phyloP scores from a whole-genome alignment of 2,888 invertebrate species.

The Desoria tigrina region DNA sequence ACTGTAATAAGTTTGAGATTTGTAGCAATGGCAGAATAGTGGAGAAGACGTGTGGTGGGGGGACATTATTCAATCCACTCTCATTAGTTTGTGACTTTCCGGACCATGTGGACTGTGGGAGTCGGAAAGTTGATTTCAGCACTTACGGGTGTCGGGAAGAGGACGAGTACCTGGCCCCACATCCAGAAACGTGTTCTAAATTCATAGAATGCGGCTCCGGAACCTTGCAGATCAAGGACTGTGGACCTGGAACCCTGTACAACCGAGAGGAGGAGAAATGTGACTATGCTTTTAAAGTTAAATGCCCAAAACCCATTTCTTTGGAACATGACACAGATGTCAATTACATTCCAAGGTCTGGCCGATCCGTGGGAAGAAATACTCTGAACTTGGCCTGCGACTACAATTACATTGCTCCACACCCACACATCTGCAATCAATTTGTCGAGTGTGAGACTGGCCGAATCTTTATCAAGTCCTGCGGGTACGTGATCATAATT shows the following conservation, averaged over 20 bases:
- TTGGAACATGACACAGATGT: conserved; percentile 48
- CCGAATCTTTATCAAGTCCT: conserved; percentile 43
- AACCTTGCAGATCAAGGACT: conserved; percentile 42
- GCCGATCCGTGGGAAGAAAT: neutral
- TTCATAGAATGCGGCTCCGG: conserved; percentile 51
- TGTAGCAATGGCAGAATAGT: conserved; percentile 35
- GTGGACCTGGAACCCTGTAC: conserved; percentile 43
- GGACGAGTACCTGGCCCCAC: conserved; percentile 40
- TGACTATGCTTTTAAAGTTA: conserved; percentile 38
- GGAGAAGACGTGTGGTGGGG: conserved; percentile 37
- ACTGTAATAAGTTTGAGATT: conserved; percentile 46
- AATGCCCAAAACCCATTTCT: conserved; percentile 45
- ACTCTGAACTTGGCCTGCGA: conserved; percentile 39
- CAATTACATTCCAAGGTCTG: conserved; percentile 22
- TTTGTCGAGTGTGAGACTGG: conserved; percentile 51
- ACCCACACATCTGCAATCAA: conserved; percentile 42
- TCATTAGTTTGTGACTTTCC: conserved; percentile 43
- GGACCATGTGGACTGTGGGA: conserved; percentile 48
- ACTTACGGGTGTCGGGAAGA: conserved; percentile 46
- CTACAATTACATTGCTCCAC: conserved; percentile 48
- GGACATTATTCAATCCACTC: conserved; percentile 43
- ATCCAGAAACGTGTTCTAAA: conserved; percentile 48
- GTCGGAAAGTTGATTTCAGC: conserved; percentile 40
- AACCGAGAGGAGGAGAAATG: conserved; percentile 40
- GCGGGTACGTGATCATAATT: conserved; percentile 39